A percentile compares a stretch with the other conserved stretches of the same genome.
Conservation (phyloP, 1,140 invertebrate genomes). For the Agrypnia vestita region DNA sequence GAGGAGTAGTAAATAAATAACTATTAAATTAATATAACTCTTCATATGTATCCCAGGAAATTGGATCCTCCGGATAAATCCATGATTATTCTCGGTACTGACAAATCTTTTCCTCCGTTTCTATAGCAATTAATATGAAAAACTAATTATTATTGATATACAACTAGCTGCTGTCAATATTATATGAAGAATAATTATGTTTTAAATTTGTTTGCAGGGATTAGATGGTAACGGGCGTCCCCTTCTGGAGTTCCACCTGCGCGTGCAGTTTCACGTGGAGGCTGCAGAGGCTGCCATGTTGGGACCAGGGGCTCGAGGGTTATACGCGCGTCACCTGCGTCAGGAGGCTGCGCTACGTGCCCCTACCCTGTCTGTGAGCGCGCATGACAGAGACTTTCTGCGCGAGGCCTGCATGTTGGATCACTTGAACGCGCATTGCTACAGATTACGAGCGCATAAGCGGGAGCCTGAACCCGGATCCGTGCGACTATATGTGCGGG, state of each 20-base stretch:
- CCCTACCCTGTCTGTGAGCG: slow-evolving; percentile 75
- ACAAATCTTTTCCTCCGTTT: too few species aligned
- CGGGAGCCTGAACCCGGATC: slow-evolving; percentile 82
- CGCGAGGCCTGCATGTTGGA: slow-evolving; percentile 89
- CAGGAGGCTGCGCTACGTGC: slow-evolving; percentile 88
- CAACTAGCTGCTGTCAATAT: too few species aligned
- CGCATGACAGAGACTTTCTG: slow-evolving; percentile 90
- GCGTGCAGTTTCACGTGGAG: slow-evolving; percentile 96
- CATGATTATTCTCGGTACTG: too few species aligned
- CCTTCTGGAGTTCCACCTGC: slow-evolving; percentile 90
- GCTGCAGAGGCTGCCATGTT: slow-evolving; percentile 87
- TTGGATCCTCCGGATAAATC: not conserved
- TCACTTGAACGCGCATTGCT: slow-evolving; percentile 94
- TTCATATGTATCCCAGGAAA: not conserved
- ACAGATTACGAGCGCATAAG: slow-evolving; percentile 89
- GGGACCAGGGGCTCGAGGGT: slow-evolving; percentile 90
- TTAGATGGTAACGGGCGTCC: slow-evolving; percentile 92
- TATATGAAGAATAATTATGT: not conserved
- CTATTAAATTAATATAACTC: not conserved
- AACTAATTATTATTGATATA: too few species aligned
- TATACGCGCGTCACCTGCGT: slow-evolving; percentile 95
- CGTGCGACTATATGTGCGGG: slow-evolving; percentile 87
- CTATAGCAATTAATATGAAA: too few species aligned
- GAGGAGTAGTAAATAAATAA: not conserved
- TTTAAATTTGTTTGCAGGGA: slow-evolving; percentile 77